Evolutionary conservation across 2,113 vertebrate genomes (phyloP).

Genomic region (Cyanoderma ruficeps): DNA sequence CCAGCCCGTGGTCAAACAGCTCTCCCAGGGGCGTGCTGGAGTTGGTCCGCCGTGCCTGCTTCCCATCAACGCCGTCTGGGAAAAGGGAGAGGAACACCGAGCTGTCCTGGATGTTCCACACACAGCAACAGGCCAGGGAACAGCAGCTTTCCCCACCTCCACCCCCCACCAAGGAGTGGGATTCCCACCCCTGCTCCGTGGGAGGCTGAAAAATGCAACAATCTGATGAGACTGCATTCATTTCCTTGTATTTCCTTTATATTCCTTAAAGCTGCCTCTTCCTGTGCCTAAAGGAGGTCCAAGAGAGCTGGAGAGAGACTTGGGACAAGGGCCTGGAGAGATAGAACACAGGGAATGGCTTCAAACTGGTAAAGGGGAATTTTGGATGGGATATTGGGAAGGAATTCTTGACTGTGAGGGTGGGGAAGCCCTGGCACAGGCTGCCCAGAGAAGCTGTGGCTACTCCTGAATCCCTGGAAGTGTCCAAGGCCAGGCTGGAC

Average conservation of each 20-base stretch:
- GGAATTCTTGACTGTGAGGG: background rate
- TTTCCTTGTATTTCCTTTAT: background rate
- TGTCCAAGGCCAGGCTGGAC: background rate
- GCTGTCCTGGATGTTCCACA: background rate
- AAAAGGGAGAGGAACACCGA: background rate
- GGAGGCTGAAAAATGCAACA: background rate
- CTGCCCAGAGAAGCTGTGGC: background rate
- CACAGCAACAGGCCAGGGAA: background rate
- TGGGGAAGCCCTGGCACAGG: background rate
- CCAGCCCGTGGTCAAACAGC: slow-evolving; percentile 96
- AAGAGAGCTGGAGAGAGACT: background rate
- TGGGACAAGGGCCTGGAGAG: background rate
- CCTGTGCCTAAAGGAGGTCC: background rate
- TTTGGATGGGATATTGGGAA: background rate
- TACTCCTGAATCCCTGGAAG: background rate
- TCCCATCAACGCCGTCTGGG: slow-evolving; percentile 94
- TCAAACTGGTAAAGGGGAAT: background rate
- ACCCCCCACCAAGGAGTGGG: accelerated
- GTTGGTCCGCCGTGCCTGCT: slow-evolving; percentile 94
- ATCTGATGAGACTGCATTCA: accelerated
- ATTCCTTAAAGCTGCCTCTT: background rate
- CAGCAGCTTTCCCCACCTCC: background rate
- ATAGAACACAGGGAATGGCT: background rate
- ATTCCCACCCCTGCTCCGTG: background rate
- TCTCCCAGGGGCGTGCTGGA: slow-evolving; percentile 96